Percentiles rank a stretch among this genome's conserved stretches.
These are phyloP conservation scores for Tauraco erythrolophus DNA, from an alignment of 2,113 vertebrate genomes.

Conservation along the genomic window DNA sequence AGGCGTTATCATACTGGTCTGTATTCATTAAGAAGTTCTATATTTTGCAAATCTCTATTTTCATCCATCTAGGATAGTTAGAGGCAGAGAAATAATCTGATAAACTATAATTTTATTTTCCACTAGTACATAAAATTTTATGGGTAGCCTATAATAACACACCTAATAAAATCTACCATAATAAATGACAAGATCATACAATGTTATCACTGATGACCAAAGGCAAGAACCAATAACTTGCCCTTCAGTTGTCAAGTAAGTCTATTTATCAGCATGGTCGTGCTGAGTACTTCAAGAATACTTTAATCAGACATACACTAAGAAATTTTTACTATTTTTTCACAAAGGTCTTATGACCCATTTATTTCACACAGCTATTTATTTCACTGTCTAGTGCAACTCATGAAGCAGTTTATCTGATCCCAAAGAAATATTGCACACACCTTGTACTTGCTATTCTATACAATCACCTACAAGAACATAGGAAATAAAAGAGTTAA, in stretches of 20 bases:
- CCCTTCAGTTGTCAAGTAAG: background rate
- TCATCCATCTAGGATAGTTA: slow-evolving; percentile 25
- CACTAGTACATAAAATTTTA: slow-evolving; percentile 42
- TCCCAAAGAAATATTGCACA: background rate
- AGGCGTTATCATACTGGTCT: background rate
- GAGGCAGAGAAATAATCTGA: slow-evolving; percentile 55
- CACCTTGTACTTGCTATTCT: background rate
- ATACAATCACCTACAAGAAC: background rate
- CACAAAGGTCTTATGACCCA: background rate
- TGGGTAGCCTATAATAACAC: slow-evolving; percentile 36
- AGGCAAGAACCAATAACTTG: slow-evolving; percentile 37
- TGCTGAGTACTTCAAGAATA: background rate
- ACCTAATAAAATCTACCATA: slow-evolving; percentile 60
- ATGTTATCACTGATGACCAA: slow-evolving; percentile 20
- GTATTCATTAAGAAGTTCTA: slow-evolving; percentile 22
- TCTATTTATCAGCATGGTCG: slow-evolving; percentile 25
- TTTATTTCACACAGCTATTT: background rate
- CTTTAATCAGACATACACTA: background rate
- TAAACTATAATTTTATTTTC: slow-evolving; percentile 63
- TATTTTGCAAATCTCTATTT: slow-evolving; percentile 43
- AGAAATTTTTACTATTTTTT: background rate
- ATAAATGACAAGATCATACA: slow-evolving; percentile 44
- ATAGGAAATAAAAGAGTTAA: background rate
- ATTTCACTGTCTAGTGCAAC: background rate
- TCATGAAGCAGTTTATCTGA: background rate